These are phyloP conservation scores for Chloroceryle aenea DNA, from an alignment of 2,113 vertebrate species.

Conservation along the genomic window DNA sequence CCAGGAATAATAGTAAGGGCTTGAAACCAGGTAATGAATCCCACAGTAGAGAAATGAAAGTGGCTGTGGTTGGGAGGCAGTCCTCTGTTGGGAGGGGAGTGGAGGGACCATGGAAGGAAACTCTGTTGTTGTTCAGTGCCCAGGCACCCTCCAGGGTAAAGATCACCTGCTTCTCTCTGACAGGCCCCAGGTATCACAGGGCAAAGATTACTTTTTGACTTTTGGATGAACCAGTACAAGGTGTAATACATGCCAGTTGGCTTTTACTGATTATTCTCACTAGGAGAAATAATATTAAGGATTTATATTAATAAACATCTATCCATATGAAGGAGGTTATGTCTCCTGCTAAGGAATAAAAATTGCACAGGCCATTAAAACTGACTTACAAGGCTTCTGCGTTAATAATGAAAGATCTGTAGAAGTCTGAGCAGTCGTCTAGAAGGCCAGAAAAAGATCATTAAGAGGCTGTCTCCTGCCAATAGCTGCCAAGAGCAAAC, in stretches of 20 bases:
- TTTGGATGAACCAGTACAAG: not conserved
- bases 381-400: conserved; percentile 51
- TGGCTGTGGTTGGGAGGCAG: accelerated
- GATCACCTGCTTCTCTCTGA: not conserved
- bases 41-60: not conserved
- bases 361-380: conserved; percentile 54
- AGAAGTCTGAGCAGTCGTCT: conserved; percentile 53
- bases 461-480: conserved; percentile 64
- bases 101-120: not conserved
- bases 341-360: conserved; percentile 49
- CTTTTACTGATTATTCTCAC: conserved; percentile 14
- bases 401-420: conserved; percentile 65
- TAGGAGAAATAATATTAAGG: conserved; percentile 27
- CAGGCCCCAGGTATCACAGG: not conserved
- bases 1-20: not conserved
- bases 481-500: conserved; percentile 62
- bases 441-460: conserved; percentile 60
- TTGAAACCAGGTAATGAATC: not conserved
- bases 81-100: not conserved
- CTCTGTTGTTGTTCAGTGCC: not conserved
- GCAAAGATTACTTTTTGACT: not conserved
- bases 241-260: not conserved
- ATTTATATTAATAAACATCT: conserved; percentile 66
- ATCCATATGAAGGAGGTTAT: conserved; percentile 43
- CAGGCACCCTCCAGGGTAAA: not conserved